Evolutionary conservation across 2,113 vertebrate genomes (phyloP), one percentile per base, ranked within the genome.

Genomic region (Vulpes lagopus): DNA sequence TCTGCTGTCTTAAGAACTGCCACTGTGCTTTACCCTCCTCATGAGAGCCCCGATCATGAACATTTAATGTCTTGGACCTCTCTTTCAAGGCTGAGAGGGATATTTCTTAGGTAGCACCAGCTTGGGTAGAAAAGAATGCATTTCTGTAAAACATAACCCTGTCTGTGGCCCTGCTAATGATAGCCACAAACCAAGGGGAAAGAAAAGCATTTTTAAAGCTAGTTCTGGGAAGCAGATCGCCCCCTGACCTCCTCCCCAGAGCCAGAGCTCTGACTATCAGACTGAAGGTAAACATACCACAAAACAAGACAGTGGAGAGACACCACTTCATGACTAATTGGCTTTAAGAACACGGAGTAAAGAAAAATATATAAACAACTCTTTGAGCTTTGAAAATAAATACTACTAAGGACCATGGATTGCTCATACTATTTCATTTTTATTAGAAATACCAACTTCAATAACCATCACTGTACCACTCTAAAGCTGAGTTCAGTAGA

Each of bases 221-320:
- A 80, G 83, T 97, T 98, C 96, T 97, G 96, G 97, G 98, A 97
- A 98, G 86, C 2, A 62, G 49, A 35, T 81, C 27, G 80, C 43
- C 89, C 97, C 59, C 64, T 96, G 93, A 94, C 98, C 97, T 91
- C 57, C 60, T 94, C 67, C 93, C 83, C 51, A 51, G 92, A 76
- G 94, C 64, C 95, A 86, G 81, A 87, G 80, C 79, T 38, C 69
- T 16, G 8, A 85, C 81, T 81, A 97, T 97, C 97, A 97, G 96
- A 97, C 97, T 81, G 92, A 98, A 98, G 89, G 94, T 96, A 98
- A 97, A 96, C 97, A 97, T 55, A 94, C 76, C 94, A 94, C 86
- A 95, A 16, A 93, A 55, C 60, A 96, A 91, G 95, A 89, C 94
- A 92, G 90, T 49, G 60, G 89, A 82, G 97, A 97, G 95, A 94